phyloP scores from a whole-genome alignment of 2,113 vertebrate species.

The Gymnarchus niloticus region DNA sequence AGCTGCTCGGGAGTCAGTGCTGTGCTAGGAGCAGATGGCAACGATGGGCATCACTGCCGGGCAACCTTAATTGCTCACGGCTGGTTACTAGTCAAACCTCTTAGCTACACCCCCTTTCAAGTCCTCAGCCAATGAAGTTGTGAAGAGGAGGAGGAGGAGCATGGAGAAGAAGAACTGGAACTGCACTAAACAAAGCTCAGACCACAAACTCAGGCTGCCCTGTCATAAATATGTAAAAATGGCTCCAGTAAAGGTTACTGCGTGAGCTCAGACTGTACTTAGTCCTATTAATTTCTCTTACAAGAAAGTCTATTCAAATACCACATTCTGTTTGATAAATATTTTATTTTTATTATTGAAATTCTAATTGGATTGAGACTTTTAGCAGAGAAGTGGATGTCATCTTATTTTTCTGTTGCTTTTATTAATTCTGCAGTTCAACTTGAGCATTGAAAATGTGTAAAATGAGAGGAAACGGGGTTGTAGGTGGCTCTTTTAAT shows the following conservation, averaged over 20 bases:
- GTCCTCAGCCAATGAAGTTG: neutral
- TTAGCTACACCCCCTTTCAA: neutral
- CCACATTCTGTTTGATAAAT: neutral
- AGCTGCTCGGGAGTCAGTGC: neutral
- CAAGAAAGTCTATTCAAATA: neutral
- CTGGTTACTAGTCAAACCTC: neutral
- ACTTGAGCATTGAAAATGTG: no score
- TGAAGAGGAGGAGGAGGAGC: neutral
- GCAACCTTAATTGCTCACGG: neutral
- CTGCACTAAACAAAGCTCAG: neutral
- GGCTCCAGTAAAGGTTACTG: no score
- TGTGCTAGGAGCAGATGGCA: neutral
- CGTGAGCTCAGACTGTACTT: neutral
- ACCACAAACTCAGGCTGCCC: no score
- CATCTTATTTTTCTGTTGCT: neutral
- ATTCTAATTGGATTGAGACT: no score
- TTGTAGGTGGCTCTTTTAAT: no score
- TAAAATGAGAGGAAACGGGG: no score
- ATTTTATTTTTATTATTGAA: neutral
- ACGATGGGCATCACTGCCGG: neutral
- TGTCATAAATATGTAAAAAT: no score
- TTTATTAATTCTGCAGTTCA: neutral
- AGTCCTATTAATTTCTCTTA: neutral
- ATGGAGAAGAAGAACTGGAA: neutral
- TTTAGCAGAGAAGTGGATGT: no score